Evolutionary conservation across 2,797 vertebrate species (phyloP).

Genomic region (Enteromius treurensis): DNA sequence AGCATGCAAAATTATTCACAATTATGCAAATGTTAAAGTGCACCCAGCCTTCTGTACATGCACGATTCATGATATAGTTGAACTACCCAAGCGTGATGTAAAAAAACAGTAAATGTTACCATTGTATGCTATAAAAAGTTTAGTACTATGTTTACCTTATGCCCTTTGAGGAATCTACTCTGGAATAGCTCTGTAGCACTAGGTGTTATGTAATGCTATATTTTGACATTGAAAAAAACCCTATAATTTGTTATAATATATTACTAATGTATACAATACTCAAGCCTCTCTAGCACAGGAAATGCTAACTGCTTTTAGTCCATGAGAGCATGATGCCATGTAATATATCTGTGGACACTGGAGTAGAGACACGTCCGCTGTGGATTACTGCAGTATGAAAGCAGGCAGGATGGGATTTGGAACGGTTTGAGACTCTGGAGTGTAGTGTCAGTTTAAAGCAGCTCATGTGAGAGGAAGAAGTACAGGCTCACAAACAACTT

Average conservation of each 20-base stretch:
- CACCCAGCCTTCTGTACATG: background rate
- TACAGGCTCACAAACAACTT: background rate
- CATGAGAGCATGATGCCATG: background rate
- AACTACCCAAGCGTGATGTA: background rate
- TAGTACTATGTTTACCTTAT: background rate
- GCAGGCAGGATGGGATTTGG: conserved; percentile 45
- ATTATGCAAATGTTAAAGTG: background rate
- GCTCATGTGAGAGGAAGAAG: conserved; percentile 25
- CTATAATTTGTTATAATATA: background rate
- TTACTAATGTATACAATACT: background rate
- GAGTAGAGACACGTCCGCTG: background rate
- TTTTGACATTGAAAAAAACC: background rate
- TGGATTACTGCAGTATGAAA: conserved; percentile 48
- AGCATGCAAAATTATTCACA: background rate
- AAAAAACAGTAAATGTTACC: background rate
- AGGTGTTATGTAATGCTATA: background rate
- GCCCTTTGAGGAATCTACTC: background rate
- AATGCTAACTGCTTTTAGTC: background rate
- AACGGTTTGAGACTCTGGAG: conserved; percentile 40
- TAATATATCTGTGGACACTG: conserved; percentile 32
- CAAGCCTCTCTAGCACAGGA: background rate
- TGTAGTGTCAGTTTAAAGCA: conserved; percentile 33
- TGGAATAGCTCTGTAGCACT: background rate
- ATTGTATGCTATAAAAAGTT: background rate
- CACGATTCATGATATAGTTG: background rate